Base-by-base conservation (phyloP, 2,888 invertebrate genomes). In the Phyllotreta cruciferae region DNA sequence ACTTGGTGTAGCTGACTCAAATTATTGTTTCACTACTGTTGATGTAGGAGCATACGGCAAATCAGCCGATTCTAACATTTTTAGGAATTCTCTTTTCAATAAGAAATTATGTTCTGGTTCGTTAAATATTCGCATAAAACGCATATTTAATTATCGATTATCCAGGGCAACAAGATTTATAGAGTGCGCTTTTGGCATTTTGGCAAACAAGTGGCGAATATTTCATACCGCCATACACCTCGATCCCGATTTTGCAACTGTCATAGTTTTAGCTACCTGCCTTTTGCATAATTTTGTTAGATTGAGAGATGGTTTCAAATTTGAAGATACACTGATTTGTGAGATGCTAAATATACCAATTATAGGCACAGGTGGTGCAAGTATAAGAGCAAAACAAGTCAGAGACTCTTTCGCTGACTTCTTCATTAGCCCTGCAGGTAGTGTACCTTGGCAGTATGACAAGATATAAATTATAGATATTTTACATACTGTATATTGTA, bases 171-270 rank as follows among this genome's bases (percentile, higher is more conserved):
- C 73, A 56, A 58, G 73, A 39, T 71, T 68, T 58, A 66, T 74
- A 2, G 72, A 74, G 62, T 74, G 73, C 57, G 55, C 55, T 13
- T 63, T 66, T 50, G 64, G 64, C 6, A 68, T 68, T 47, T 35
- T 66, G 5, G 47, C 63, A 34, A 73, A 66, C 14, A 75, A 75
- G 62, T 74, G 73, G 72, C 55, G 72, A 37, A 38, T 38, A 38
- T 38, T 38, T 8, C 38, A 38, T 38, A 7, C 38, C 8, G 38
- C 38, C 8, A 38, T 38, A 38, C 6, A 38, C 8, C 8, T 38
- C 6, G 38, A 38, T 38, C 6, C 6, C 6, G 9, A 38, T 38
- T 38, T 38, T 38, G 38, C 8, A 6, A 38, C 6, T 6, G 9
- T 8, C 38, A 38, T 38, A 7, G 9, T 38, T 7, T 38, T 38